phyloP scores from a whole-genome alignment of 2,797 vertebrate genomes.

The Cichlasoma orientale region DNA sequence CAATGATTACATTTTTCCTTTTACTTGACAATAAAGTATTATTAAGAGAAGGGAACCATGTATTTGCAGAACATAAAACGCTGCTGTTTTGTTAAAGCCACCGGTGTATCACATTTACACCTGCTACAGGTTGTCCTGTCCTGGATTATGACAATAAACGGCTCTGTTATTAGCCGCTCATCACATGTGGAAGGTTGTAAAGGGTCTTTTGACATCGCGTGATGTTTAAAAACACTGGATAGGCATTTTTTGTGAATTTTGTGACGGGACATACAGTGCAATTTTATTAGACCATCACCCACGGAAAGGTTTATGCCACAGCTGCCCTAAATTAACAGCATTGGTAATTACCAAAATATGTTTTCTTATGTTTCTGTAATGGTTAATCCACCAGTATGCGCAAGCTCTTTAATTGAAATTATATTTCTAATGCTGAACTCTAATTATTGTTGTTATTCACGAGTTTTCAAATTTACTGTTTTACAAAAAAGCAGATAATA shows the following conservation, averaged over 20 bases:
- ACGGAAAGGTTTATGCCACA: background rate
- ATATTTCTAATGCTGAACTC: background rate
- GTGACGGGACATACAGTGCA: background rate
- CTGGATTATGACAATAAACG: background rate
- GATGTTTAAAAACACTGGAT: background rate
- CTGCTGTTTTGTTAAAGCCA: background rate
- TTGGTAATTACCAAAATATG: background rate
- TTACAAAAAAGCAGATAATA: background rate
- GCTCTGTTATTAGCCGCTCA: background rate
- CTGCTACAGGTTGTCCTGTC: background rate
- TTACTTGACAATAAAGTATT: background rate
- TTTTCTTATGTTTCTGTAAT: background rate
- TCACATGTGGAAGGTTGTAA: background rate
- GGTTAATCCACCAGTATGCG: background rate
- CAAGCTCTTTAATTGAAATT: background rate
- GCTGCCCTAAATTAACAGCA: background rate
- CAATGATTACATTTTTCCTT: background rate
- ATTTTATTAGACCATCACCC: background rate
- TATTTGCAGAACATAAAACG: background rate
- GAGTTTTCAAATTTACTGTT: background rate
- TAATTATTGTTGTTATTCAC: background rate
- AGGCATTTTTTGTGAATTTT: background rate
- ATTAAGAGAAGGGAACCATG: background rate
- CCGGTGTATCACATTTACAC: background rate
- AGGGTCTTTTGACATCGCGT: background rate